phyloP scores from a whole-genome alignment of 2,888 invertebrate species.

The Chaitophorus viminalis region DNA sequence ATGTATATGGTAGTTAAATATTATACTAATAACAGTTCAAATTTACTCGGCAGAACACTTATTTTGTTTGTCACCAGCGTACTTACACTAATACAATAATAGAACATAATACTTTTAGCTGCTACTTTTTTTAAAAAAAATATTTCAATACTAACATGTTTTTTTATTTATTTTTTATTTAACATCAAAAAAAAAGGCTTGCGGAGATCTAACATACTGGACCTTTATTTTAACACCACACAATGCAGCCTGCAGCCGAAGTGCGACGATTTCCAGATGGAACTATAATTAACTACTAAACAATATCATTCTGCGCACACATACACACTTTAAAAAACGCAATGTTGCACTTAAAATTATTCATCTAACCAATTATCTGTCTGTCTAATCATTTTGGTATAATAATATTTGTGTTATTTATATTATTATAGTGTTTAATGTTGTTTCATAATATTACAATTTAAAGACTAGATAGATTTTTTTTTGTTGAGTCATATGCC shows the following conservation, averaged over 20 bases:
- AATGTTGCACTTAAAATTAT: constrained; percentile 60
- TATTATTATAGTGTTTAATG: constrained; percentile 58
- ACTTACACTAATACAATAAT: constrained; percentile 62
- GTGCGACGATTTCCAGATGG: constrained; percentile 60
- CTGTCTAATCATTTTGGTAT: constrained; percentile 60
- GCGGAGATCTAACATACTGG: constrained; percentile 63
- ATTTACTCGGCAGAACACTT: constrained; percentile 34
- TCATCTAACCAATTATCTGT: constrained; percentile 59
- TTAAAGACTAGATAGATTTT: constrained; percentile 50
- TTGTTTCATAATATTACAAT: constrained; percentile 56
- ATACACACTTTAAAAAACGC: constrained; percentile 59
- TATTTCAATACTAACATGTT: constrained; percentile 62
- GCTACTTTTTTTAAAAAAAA: constrained; percentile 57
- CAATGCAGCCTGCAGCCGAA: constrained; percentile 60
- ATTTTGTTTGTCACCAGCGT: constrained; percentile 57
- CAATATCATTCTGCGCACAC: constrained; percentile 60
- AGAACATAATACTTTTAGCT: constrained; percentile 61
- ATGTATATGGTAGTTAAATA: constrained; percentile 56
- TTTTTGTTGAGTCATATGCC: constrained; percentile 56
- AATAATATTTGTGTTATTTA: constrained; percentile 60
- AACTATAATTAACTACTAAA: constrained; percentile 61
- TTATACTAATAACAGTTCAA: constrained; percentile 56
- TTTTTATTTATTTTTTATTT: constrained; percentile 62
- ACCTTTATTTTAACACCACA: constrained; percentile 62
- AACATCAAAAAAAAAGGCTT: constrained; percentile 62